Evolutionary conservation across 1,140 invertebrate species (phyloP).

Genomic region (Drosophila pseudoobscura): DNA sequence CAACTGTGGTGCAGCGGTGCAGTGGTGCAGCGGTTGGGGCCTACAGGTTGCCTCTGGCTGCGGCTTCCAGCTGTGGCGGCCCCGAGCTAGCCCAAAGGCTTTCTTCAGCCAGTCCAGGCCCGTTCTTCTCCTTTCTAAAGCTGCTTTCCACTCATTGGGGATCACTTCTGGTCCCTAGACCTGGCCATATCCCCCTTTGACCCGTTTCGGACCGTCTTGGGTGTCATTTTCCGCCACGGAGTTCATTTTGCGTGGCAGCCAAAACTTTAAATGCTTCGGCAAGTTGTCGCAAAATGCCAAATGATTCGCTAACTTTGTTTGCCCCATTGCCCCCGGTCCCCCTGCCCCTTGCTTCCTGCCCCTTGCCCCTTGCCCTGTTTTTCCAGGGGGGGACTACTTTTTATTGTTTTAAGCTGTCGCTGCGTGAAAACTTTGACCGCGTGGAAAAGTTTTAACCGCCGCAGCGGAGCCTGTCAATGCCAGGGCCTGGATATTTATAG

Average conservation of each 20-base stretch:
- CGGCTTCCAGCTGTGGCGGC: too few relatives aligned
- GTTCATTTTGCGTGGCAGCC: conserved; percentile 21
- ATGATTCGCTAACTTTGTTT: conserved; percentile 45
- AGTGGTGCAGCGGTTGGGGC: neutral
- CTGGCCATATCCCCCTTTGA: too few relatives aligned
- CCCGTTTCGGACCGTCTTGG: too few relatives aligned
- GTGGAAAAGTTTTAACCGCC: conserved; percentile 37
- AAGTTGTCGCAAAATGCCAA: conserved; percentile 50
- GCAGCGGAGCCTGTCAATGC: conserved; percentile 53
- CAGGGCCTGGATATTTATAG: conserved; percentile 63
- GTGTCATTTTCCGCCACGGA: conserved; percentile 18
- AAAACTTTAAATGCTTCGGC: conserved; percentile 37
- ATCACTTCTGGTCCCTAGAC: too few relatives aligned
- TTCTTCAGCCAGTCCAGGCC: too few relatives aligned
- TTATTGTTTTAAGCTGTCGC: conserved; percentile 69
- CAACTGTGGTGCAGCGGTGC: neutral
- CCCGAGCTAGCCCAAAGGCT: too few relatives aligned
- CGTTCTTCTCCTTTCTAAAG: too few relatives aligned
- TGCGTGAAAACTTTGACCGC: conserved; percentile 44
- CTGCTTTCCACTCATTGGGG: too few relatives aligned
- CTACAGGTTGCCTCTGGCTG: too few relatives aligned
- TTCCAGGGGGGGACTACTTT: neutral
- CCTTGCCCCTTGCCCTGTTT: neutral
- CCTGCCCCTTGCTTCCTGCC: neutral
- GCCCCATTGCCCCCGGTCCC: too few relatives aligned